These are phyloP conservation scores for Oncorhynchus masou DNA, from an alignment of 2,113 vertebrate genomes.

Conservation along the genomic window DNA sequence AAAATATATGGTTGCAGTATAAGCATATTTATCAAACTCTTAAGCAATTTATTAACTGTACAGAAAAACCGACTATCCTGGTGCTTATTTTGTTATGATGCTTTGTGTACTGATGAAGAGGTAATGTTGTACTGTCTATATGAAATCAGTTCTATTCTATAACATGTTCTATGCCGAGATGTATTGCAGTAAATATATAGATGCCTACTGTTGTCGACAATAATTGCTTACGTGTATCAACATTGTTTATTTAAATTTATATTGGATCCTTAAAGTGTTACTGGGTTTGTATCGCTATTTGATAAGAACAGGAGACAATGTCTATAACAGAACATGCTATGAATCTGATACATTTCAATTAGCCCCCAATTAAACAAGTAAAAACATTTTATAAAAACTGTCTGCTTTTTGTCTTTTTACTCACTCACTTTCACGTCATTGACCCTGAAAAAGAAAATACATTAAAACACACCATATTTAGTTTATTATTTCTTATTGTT, in stretches of 20 bases:
- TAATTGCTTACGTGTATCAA: conserved; percentile 64
- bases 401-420: conserved; percentile 13
- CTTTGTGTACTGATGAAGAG: conserved; percentile 26
- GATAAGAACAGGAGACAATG: conserved; percentile 53
- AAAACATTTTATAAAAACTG: conserved; percentile 28
- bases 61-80: conserved; percentile 27
- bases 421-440: neutral
- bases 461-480: too few relatives aligned
- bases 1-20: conserved; percentile 39
- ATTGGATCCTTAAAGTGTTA: conserved; percentile 57
- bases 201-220: conserved; percentile 60
- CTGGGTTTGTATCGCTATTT: conserved; percentile 55
- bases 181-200: conserved; percentile 48
- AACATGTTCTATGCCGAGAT: conserved; percentile 53
- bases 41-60: conserved; percentile 39
- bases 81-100: conserved; percentile 34
- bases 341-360: conserved; percentile 71
- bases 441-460: neutral
- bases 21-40: conserved; percentile 36
- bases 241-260: conserved; percentile 63
- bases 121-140: conserved; percentile 10
- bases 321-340: conserved; percentile 57
- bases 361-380: conserved; percentile 66
- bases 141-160: conserved; percentile 32
- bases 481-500: too few relatives aligned